These are phyloP conservation scores for Polydrusus tereticollis DNA, from an alignment of 2,888 invertebrate genomes.

Conservation along the genomic window DNA sequence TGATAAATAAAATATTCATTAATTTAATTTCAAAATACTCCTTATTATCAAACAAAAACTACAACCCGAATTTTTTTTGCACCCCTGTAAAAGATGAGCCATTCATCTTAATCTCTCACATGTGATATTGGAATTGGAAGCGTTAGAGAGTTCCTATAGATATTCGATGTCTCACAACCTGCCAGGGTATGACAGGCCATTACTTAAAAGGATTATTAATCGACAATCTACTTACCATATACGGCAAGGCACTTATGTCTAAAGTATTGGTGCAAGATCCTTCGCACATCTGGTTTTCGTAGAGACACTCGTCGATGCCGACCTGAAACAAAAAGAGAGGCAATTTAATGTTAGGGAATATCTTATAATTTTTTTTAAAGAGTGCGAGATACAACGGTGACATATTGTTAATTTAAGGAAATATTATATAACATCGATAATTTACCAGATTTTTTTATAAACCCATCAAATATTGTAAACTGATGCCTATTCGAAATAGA, in stretches of 20 bases:
- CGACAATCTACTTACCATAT: conserved; percentile 76
- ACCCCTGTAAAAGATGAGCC: neutral
- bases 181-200: conserved; percentile 25
- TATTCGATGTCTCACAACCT: conserved; percentile 15
- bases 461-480: too few relatives aligned
- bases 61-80: neutral
- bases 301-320: conserved; percentile 95
- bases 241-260: conserved; percentile 89
- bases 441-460: too few relatives aligned
- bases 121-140: neutral
- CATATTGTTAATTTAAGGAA: too few relatives aligned
- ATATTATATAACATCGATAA: too few relatives aligned
- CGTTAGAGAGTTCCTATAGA: conserved; percentile 13
- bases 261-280: conserved; percentile 95
- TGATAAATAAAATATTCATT: too few relatives aligned
- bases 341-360: neutral
- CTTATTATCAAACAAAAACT: neutral
- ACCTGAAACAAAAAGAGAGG: conserved; percentile 62
- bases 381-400: too few relatives aligned
- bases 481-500: too few relatives aligned
- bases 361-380: too few relatives aligned
- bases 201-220: conserved; percentile 29
- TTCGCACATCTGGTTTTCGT: conserved; percentile 95
- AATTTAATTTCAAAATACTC: too few relatives aligned
- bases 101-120: conserved; percentile 19